Conservation (phyloP, 2,113 vertebrate species). For the Rhynchopsitta pachyrhyncha region DNA sequence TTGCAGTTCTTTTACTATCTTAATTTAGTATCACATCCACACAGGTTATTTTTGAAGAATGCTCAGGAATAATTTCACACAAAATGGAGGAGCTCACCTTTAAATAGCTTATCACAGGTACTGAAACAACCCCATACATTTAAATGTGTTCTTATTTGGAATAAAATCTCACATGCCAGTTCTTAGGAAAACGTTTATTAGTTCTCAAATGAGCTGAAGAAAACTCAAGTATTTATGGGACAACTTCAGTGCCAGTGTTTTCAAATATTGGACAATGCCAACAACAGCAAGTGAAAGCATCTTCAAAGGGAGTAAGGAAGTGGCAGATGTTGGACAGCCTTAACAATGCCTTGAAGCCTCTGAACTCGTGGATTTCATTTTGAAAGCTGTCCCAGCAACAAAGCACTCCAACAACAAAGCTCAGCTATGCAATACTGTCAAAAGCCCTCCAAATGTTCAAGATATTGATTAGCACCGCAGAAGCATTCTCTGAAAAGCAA, state of each 20-base stretch:
- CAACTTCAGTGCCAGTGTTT: fast-evolving
- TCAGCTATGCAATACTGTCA: too few relatives aligned
- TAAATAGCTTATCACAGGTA: background rate
- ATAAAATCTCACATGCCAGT: too few relatives aligned
- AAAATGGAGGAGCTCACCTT: background rate
- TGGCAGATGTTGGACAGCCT: background rate
- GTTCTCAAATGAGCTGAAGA: background rate
- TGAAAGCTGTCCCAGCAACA: background rate
- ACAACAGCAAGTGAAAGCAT: background rate
- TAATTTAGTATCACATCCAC: background rate
- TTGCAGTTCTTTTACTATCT: background rate
- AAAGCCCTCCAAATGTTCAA: background rate
- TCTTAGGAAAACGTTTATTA: background rate
- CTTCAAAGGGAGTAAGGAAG: background rate
- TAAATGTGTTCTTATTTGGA: background rate
- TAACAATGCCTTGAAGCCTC: background rate
- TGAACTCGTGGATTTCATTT: background rate
- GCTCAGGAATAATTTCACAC: background rate
- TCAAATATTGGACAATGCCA: background rate
- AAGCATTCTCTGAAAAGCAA: background rate
- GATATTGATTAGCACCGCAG: background rate
- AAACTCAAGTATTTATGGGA: background rate
- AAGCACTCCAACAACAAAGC: background rate
- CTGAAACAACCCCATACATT: background rate
- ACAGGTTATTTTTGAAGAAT: background rate